These are phyloP conservation scores for Heteromurus nitidus DNA, from an alignment of 2,888 invertebrate genomes.

Conservation along the genomic window DNA sequence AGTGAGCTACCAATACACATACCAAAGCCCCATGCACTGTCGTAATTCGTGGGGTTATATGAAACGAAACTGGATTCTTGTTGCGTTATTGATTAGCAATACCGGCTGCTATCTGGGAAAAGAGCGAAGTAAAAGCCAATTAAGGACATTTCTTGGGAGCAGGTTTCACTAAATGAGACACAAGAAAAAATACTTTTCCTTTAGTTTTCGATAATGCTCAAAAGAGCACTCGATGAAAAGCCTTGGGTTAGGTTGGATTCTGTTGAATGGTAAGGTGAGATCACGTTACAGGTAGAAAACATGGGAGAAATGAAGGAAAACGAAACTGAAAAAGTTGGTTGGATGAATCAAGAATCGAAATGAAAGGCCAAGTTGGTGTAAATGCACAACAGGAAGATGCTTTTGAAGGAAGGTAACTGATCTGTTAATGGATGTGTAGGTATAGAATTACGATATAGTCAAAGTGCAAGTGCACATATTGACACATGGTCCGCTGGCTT, in stretches of 20 bases:
- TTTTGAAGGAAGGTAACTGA: constrained; percentile 27
- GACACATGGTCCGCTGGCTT: neutral
- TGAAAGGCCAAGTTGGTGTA: too few relatives aligned
- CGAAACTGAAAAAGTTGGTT: neutral
- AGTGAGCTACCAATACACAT: too few relatives aligned
- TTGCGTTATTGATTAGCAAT: neutral
- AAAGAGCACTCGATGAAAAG: too few relatives aligned
- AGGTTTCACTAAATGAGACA: constrained; percentile 13
- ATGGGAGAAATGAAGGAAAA: neutral
- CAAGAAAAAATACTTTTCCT: too few relatives aligned
- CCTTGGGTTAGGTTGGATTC: too few relatives aligned
- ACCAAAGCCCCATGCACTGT: too few relatives aligned
- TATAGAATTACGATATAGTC: too few relatives aligned
- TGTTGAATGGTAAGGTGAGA: too few relatives aligned
- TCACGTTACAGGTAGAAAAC: too few relatives aligned
- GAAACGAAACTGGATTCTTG: constrained; percentile 25
- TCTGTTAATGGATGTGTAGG: constrained; percentile 28
- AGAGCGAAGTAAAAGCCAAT: constrained; percentile 7
- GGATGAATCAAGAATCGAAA: neutral
- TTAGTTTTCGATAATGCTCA: too few relatives aligned
- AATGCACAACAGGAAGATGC: constrained; percentile 14
- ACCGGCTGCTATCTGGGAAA: too few relatives aligned
- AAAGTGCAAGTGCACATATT: neutral
- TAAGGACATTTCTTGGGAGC: neutral
- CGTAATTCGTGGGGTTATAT: constrained; percentile 18